Evolutionary conservation across 2,888 invertebrate species (phyloP).

Genomic region (Lasius platythorax): DNA sequence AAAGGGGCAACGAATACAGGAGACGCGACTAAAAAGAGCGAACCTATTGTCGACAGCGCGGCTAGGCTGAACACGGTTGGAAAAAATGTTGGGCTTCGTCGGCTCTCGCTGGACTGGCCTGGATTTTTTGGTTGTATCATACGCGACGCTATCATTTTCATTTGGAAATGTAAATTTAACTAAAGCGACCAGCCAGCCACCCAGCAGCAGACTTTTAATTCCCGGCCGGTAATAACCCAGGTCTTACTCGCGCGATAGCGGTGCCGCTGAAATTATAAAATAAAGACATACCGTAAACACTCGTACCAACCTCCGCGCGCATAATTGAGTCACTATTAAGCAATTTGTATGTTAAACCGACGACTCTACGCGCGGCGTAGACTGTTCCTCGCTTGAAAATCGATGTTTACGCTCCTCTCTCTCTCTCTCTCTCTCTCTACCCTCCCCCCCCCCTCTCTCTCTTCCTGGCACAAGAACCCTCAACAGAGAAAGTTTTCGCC

Average conservation of each 20-base stretch:
- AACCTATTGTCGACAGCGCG: constrained; percentile 11
- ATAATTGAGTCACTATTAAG: constrained; percentile 65
- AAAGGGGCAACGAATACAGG: background rate
- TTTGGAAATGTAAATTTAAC: constrained; percentile 50
- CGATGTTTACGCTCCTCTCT: constrained; percentile 5
- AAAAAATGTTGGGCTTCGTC: constrained; percentile 36
- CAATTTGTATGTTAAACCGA: constrained; percentile 52
- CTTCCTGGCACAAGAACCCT: background rate
- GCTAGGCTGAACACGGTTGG: background rate
- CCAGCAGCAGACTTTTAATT: constrained; percentile 43
- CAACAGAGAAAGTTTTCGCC: constrained; percentile 23
- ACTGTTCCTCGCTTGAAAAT: constrained; percentile 13
- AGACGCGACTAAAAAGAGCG: background rate
- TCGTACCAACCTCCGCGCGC: background rate
- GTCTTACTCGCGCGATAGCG: constrained; percentile 18
- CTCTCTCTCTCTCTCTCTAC: background rate
- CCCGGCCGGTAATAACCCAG: constrained; percentile 32
- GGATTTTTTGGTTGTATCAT: constrained; percentile 30
- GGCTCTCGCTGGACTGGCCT: background rate
- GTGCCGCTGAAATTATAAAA: constrained; percentile 40
- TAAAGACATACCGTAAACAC: constrained; percentile 19
- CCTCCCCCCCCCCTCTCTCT: background rate
- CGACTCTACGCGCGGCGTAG: background rate
- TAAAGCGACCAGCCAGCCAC: constrained; percentile 6
- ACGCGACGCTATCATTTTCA: constrained; percentile 42